phyloP scores from a whole-genome alignment of 2,113 vertebrate species.

The Leptobrachium leishanense region DNA sequence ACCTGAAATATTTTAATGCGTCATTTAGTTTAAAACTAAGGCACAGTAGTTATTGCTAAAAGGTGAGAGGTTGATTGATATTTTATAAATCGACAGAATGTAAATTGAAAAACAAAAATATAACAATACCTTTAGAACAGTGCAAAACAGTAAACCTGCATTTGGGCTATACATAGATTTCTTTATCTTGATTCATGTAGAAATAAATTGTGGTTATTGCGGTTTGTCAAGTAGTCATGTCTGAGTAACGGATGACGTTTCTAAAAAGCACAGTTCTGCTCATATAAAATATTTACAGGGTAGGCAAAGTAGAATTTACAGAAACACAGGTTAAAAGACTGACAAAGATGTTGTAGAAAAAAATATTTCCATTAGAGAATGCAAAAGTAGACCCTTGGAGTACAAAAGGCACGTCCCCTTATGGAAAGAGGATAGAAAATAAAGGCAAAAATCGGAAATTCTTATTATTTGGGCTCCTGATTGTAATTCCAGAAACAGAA shows the following conservation, averaged over 20 bases:
- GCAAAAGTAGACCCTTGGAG: conserved; percentile 61
- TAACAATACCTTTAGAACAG: conserved; percentile 35
- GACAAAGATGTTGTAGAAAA: conserved; percentile 55
- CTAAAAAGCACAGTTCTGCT: conserved; percentile 13
- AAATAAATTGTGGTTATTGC: conserved; percentile 1
- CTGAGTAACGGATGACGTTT: neutral
- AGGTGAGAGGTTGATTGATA: neutral
- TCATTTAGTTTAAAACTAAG: conserved; percentile 61
- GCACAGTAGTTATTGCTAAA: conserved; percentile 57
- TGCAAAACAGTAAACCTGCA: conserved; percentile 23
- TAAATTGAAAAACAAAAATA: conserved; percentile 3
- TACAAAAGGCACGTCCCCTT: conserved; percentile 67
- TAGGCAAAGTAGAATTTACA: conserved; percentile 55
- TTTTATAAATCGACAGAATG: neutral
- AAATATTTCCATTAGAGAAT: conserved; percentile 61
- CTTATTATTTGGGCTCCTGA: conserved; percentile 9
- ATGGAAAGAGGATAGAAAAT: conserved; percentile 57
- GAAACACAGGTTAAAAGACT: conserved; percentile 43
- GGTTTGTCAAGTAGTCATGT: conserved; percentile 19
- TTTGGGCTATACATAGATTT: neutral
- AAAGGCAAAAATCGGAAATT: conserved; percentile 21
- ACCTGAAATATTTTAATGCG: conserved; percentile 63
- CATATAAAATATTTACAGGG: conserved; percentile 58
- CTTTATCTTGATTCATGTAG: neutral
- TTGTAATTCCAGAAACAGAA: conserved; percentile 19